Evolutionary conservation across 2,888 invertebrate species (phyloP).

Genomic region (Dolichomitus sp.): DNA sequence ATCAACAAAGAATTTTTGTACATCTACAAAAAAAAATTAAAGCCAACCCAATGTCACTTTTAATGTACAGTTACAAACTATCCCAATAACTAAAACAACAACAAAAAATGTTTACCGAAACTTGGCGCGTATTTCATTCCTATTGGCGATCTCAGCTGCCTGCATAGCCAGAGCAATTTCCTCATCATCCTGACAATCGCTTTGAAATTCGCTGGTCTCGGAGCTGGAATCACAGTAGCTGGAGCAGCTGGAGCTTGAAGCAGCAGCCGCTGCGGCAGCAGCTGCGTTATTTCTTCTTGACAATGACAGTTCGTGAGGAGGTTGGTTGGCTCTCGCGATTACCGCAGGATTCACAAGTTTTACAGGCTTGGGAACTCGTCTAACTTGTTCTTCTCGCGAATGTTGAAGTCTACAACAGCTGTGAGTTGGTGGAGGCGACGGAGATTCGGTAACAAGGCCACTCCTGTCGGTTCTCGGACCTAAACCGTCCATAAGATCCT

Average conservation of each 20-base stretch:
- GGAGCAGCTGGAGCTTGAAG: constrained; percentile 83
- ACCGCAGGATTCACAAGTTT: constrained; percentile 64
- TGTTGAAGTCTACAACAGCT: constrained; percentile 34
- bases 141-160: constrained; percentile 93
- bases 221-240: constrained; percentile 84
- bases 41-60: no score
- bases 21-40: no score
- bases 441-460: constrained; percentile 75
- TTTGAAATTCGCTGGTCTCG: constrained; percentile 91
- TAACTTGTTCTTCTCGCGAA: constrained; percentile 22
- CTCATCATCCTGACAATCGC: constrained; percentile 94
- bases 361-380: constrained; percentile 31
- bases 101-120: constrained; percentile 89
- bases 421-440: constrained; percentile 52
- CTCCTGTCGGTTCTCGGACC: constrained; percentile 84
- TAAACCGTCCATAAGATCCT: constrained; percentile 79
- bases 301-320: constrained; percentile 63
- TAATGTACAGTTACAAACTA: no score
- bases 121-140: constrained; percentile 93
- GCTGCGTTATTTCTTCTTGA: constrained; percentile 36
- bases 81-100: neutral
- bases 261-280: constrained; percentile 71
- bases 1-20: no score
- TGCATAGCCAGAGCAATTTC: constrained; percentile 95
- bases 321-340: constrained; percentile 53